Base-by-base conservation (phyloP, 2,113 vertebrate species). In the Myiagra hebetior region DNA sequence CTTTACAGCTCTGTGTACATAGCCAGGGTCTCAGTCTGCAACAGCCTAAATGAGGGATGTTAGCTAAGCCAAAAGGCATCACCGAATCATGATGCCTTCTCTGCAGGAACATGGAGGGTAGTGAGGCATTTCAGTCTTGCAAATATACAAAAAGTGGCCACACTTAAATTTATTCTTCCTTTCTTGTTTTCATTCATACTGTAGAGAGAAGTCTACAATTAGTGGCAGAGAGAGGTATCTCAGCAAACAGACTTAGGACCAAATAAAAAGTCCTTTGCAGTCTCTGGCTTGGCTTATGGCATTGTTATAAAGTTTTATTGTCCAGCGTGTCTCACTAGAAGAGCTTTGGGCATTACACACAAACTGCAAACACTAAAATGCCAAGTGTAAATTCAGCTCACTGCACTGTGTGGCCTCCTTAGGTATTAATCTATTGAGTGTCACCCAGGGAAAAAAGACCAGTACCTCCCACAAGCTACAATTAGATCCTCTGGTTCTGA, bases 301-400 rank as follows among this genome's bases (percentile, higher is more conserved):
- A 62, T 46, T 44, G 8, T 76, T 92, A 13, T 49, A 76, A 84
- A 84, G 76, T 89, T 93, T 93, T 95, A 72, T 88, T 88, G 76
- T 77, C 72, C 73, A 72, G 76, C 6, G 4, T 68, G 73, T 93
- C 57, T 72, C 73, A 78, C 44, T 65, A 33, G 83, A 89, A 94
- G 79, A 84, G 88, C 72, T 95, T 69, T 93, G 76, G 86, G 85
- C 85, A 69, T 91, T 17, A 2, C 79, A 72, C 50, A 72, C 59
- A 70, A 91, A 94, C 64, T 78, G 83, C 78, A 89, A 94, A 84
- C 52, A 78, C 52, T 94, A 39, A 93, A 96, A 93, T 60, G 67
- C 90, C 79, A 72, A 87, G 88, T 53, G 60, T 86, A 95, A 93
- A 92, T 95, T 91, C 92, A 84, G 47, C 86, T 92, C 24, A 22